Conservation (phyloP, 2,797 vertebrate species). For the Cercopithecus diana region DNA sequence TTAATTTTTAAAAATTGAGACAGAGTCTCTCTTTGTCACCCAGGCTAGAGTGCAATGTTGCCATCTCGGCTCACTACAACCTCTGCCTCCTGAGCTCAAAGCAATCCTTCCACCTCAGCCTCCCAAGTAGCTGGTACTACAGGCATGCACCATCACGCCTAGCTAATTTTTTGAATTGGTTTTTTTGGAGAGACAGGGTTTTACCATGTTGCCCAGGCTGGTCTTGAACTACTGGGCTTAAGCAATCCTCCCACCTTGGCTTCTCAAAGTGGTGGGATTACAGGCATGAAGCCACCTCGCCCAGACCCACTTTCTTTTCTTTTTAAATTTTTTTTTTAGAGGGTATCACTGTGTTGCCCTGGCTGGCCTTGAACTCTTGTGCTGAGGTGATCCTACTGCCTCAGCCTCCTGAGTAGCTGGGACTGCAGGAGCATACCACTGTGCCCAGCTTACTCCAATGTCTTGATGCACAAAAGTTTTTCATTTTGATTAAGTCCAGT, state of each 20-base stretch:
- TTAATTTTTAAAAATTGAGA: background rate
- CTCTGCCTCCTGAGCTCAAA: background rate
- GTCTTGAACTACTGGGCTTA: background rate
- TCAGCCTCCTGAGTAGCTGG: too few species aligned
- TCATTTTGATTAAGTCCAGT: background rate
- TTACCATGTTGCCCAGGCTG: background rate
- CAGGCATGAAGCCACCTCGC: background rate
- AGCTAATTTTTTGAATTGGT: background rate
- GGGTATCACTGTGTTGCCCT: too few species aligned
- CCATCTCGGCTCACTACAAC: background rate
- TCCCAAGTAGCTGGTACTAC: background rate
- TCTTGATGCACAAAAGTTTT: background rate
- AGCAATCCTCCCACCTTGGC: background rate
- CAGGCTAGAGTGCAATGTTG: background rate
- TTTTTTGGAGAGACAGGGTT: background rate
- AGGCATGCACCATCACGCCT: background rate
- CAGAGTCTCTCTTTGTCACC: background rate
- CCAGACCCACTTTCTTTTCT: background rate
- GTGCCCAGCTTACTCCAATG: background rate
- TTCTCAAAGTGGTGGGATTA: background rate
- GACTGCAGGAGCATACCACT: background rate
- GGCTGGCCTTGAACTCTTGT: too few species aligned
- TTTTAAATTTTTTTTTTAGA: background rate
- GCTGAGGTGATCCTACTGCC: too few species aligned
- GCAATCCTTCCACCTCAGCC: background rate